Evolutionary conservation across 2,888 invertebrate species (phyloP).

Genomic region (Sphaerophoria taeniata): DNA sequence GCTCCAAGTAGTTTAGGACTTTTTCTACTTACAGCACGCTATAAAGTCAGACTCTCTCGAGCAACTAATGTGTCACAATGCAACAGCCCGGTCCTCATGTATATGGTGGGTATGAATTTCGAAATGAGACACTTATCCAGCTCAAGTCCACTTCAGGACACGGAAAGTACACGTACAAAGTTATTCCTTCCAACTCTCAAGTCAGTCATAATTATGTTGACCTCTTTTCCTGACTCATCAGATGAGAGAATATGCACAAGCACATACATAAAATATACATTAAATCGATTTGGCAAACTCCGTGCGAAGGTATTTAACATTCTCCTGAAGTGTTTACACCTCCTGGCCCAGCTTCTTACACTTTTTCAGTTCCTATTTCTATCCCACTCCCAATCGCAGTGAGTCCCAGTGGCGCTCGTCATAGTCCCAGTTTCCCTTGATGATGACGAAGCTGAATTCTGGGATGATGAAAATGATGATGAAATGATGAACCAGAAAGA

Average conservation of each 20-base stretch:
- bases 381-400: constrained; percentile 33
- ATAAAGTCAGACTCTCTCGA: too few species aligned
- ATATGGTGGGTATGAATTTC: too few species aligned
- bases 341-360: constrained; percentile 21
- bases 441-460: constrained; percentile 52
- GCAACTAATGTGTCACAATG: too few species aligned
- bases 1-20: too few species aligned
- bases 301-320: constrained; percentile 30
- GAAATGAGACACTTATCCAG: too few species aligned
- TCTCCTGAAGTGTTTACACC: constrained; percentile 50
- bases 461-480: constrained; percentile 21
- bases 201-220: constrained; percentile 21
- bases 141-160: too few species aligned
- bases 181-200: background rate
- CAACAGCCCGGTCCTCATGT: too few species aligned
- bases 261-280: constrained; percentile 1
- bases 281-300: constrained; percentile 64
- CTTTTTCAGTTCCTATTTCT: constrained; percentile 15
- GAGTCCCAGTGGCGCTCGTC: too few species aligned
- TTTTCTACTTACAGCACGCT: too few species aligned
- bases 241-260: background rate
- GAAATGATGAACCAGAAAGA: background rate
- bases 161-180: too few species aligned
- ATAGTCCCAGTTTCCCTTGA: constrained; percentile 35
- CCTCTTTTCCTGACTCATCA: constrained; percentile 23